phyloP scores from a whole-genome alignment of 1,140 invertebrate genomes.

The Lordiphosa mommai region DNA sequence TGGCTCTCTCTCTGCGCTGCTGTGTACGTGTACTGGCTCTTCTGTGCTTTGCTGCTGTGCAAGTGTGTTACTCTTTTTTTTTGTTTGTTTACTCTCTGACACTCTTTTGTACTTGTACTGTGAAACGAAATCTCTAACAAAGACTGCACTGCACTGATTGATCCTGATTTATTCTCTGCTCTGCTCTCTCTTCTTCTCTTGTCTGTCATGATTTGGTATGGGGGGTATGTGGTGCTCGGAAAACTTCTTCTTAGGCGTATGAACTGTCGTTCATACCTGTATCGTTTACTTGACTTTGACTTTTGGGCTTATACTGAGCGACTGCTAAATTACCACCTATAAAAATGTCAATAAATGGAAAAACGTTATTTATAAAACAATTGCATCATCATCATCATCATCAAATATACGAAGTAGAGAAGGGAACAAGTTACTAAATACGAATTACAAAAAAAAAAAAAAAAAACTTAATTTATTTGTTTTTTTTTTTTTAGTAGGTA shows the following conservation, averaged over 20 bases:
- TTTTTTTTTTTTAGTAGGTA: slow-evolving; percentile 7
- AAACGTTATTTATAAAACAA: slow-evolving; percentile 54
- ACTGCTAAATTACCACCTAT: slow-evolving; percentile 77
- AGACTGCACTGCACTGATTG: slow-evolving; percentile 59
- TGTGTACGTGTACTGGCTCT: slow-evolving; percentile 55
- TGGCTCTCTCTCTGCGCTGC: slow-evolving; percentile 20
- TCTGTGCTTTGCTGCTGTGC: slow-evolving; percentile 23
- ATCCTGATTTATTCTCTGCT: slow-evolving; percentile 51
- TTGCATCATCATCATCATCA: too few species aligned
- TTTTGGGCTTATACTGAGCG: slow-evolving; percentile 72
- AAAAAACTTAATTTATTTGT: too few species aligned
- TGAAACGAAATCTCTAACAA: slow-evolving; percentile 23
- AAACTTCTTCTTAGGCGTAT: slow-evolving; percentile 73
- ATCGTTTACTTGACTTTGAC: slow-evolving; percentile 77
- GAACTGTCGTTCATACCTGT: slow-evolving; percentile 62
- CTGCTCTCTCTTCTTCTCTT: slow-evolving; percentile 35
- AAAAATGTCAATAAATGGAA: slow-evolving; percentile 76
- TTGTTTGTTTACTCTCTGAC: slow-evolving; percentile 11
- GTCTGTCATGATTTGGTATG: slow-evolving; percentile 61
- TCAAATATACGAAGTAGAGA: too few species aligned
- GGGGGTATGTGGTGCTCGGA: slow-evolving; percentile 63
- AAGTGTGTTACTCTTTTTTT: slow-evolving; percentile 8
- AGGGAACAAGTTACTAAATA: too few species aligned
- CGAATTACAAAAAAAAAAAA: not conserved
- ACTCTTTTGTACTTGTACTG: slow-evolving; percentile 19